Conservation (phyloP, 2,888 invertebrate genomes). For the Conops quadrifasciatus region DNA sequence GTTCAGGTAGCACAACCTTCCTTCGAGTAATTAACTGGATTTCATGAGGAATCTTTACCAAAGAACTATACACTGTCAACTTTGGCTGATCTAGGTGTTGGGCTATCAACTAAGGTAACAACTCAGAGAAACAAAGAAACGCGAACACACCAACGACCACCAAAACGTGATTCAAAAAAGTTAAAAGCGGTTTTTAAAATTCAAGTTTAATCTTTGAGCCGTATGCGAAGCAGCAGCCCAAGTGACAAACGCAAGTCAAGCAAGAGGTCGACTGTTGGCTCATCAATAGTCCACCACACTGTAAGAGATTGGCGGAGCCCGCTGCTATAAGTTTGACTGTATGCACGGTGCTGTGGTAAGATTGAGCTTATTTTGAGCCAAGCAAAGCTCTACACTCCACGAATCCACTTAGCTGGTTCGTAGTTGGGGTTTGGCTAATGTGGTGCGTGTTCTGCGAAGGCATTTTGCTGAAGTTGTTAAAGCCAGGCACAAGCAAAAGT, state of each 20-base stretch:
- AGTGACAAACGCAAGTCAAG: conserved; percentile 17
- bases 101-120: not conserved
- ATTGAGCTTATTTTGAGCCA: conserved; percentile 33
- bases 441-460: conserved; percentile 48
- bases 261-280: not conserved
- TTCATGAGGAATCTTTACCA: not conserved
- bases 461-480: conserved; percentile 59
- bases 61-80: not conserved
- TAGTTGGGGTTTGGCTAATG: conserved; percentile 23
- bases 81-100: not conserved
- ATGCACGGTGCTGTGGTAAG: not conserved
- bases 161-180: not conserved
- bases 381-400: conserved; percentile 35
- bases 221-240: conserved; percentile 10
- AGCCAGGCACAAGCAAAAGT: conserved; percentile 55
- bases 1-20: too few species aligned
- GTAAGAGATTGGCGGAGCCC: not conserved
- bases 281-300: conserved; percentile 23
- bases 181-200: conserved; percentile 18
- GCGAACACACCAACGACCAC: not conserved
- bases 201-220: not conserved
- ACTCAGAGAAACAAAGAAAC: not conserved
- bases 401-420: conserved; percentile 1
- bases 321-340: not conserved
- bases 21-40: too few species aligned